Evolutionary conservation across 2,113 vertebrate species (phyloP), one percentile per base, ranked within the genome.

Genomic region (Semnornis frantzii): DNA sequence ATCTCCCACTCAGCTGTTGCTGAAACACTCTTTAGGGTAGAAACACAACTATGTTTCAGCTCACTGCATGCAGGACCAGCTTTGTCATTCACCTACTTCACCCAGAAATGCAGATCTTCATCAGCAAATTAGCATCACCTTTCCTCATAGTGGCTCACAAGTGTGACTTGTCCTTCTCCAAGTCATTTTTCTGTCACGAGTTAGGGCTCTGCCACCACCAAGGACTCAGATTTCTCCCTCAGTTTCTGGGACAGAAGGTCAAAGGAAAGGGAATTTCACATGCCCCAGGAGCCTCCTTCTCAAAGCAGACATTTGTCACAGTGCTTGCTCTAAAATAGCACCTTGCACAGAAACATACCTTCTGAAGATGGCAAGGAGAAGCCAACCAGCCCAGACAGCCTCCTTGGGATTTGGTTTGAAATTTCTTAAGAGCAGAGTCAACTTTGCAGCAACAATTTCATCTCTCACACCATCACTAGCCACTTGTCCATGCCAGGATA

Each of bases 341-440:
- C 46, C 2, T 0, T 7, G 58, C 10, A 6, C 5, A 7, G 33
- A 62, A 69, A 9, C 30, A 9, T 11, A 9, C 2, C 59, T 62
- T 33, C 59, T 62, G 4, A 33, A 20, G 12, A 23, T 33, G n/a
- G 20, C 59, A 34, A 74, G 65, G 48, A 82, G 58, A 58, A 78
- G 46, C 46, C 50, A 37, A 4, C 24, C 28, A 54, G 58, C 46
- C 25, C 74, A 55, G 55, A 7, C 66, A 31, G 6, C 9, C 50
- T 50, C 76, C 17, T 27, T 0, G 0, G 64, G 69, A 46, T 4
- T 15, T 2, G 10, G 27, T 55, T 64, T 57, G 54, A 15, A 71
- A 28, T 30, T 85, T 66, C 77, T 55, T 0, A 33, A 16, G 55
- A 44, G 25, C 66, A 74, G 30, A 92, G 39, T 23, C 80, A 80